These are phyloP conservation scores for Hippocampus mohnikei DNA, from an alignment of 2,113 vertebrate genomes.

Conservation along the genomic window DNA sequence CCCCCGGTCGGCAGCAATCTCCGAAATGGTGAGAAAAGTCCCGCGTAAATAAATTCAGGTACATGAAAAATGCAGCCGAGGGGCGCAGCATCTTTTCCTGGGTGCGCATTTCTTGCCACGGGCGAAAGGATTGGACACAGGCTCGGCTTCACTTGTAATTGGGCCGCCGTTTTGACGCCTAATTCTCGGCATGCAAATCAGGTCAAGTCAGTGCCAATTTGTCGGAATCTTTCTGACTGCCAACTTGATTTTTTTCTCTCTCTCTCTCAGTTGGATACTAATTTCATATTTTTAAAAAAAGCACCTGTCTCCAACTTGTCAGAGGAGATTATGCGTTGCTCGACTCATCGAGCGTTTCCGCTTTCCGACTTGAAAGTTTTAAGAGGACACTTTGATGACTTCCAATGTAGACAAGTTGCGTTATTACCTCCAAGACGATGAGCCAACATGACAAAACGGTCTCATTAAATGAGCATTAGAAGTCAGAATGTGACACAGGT, in stretches of 20 bases:
- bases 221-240: neutral
- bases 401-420: neutral
- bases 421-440: neutral
- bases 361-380: neutral
- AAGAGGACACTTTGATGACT: neutral
- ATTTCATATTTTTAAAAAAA: neutral
- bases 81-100: neutral
- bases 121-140: neutral
- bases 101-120: neutral
- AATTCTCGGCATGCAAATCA: neutral
- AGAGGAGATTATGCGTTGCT: neutral
- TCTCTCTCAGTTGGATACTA: neutral
- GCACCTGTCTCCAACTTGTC: constrained; percentile 2
- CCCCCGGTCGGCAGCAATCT: neutral
- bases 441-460: neutral
- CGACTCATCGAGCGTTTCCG: neutral
- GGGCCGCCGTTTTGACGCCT: neutral
- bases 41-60: neutral
- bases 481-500: neutral
- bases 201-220: neutral
- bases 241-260: neutral
- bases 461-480: neutral
- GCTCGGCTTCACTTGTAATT: neutral
- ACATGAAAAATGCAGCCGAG: neutral
- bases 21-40: neutral